A percentile compares a stretch with the other conserved stretches of the same genome.
Evolutionary conservation across 2,797 vertebrate genomes (phyloP).

Genomic region (Ambastaia sidthimunki): DNA sequence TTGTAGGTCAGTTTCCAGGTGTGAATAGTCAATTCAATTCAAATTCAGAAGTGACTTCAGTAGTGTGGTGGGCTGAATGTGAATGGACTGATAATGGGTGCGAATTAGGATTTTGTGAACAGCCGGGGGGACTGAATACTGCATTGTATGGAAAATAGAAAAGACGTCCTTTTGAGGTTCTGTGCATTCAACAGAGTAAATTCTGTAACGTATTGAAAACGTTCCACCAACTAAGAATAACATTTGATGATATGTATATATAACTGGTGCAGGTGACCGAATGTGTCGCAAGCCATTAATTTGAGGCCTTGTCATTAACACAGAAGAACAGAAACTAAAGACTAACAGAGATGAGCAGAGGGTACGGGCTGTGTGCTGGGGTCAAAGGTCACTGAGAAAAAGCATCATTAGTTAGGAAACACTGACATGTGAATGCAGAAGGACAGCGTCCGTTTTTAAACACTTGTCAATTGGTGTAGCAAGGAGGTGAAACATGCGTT

Average conservation of each 20-base stretch:
- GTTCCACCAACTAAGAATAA: too few species aligned
- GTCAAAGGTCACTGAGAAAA: slow-evolving; percentile 48
- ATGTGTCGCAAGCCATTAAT: slow-evolving; percentile 25
- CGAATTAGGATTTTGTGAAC: slow-evolving; percentile 24
- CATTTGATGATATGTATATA: too few species aligned
- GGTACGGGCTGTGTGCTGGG: slow-evolving; percentile 40
- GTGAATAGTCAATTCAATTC: slow-evolving; percentile 47
- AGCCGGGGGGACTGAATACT: slow-evolving; percentile 4
- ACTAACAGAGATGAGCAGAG: slow-evolving; percentile 45
- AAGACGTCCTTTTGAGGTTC: background rate
- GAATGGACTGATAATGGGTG: slow-evolving; percentile 41
- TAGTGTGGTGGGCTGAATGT: background rate
- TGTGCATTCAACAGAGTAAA: background rate
- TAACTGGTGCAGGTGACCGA: slow-evolving; percentile 19
- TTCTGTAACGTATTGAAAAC: too few species aligned
- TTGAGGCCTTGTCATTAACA: slow-evolving; percentile 30
- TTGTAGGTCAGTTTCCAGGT: slow-evolving; percentile 19
- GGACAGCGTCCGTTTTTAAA: slow-evolving; percentile 53
- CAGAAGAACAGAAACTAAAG: slow-evolving; percentile 25
- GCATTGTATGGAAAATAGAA: slow-evolving; percentile 29
- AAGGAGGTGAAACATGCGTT: slow-evolving; percentile 53
- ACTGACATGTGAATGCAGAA: slow-evolving; percentile 55
- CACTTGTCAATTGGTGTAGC: slow-evolving; percentile 57
- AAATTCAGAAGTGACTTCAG: slow-evolving; percentile 11
- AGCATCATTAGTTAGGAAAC: slow-evolving; percentile 53